Base-by-base conservation (phyloP, 1,140 invertebrate species). In the Notospermus geniculatus region DNA sequence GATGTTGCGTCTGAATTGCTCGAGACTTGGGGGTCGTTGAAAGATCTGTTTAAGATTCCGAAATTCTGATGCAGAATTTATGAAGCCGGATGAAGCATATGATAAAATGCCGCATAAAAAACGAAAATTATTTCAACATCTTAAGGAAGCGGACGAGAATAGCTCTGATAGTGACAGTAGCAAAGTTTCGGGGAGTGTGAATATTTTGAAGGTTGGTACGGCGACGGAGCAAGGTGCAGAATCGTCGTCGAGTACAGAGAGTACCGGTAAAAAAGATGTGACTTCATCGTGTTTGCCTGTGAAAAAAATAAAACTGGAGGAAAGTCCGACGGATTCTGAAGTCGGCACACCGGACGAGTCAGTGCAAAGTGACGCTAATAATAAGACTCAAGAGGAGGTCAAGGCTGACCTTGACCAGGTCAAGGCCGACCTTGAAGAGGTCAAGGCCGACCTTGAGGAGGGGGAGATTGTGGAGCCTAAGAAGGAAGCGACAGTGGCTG, bases 31-130 rank as follows among this genome's bases (percentile, higher is more conserved):
- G 85, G 87, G 23, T 59, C 30, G 28, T 66, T 70, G 4, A 63
- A 80, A 81, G 91, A 94, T 82, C 87, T 91, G 23, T 97, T 95
- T 75, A 87, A n/a, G n/a, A n/a, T n/a, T n/a, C n/a, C n/a, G n/a
- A n/a, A n/a, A n/a, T 36, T 36, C 32, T 4, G 32, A 36, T 36
- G 15, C 15, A 7, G 32, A 36, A 36, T 36, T 36, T 36, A 36
- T 15, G 15, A 36, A 36, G 32, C 32, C 32, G 32, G 32, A 36
- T 36, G 32, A 36, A 36, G 15, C 5, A 7, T 36, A 36, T 15
- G 32, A 36, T 4, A 36, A 36, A 36, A 36, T 36, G 32, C 32
- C 32, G 32, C 32, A 36, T 15, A 36, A 36, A 36, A 36, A 36
- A 36, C 32, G 32, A 7, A 36, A 36, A 36, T 36, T 36, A 36